Percentiles rank a stretch among this genome's conserved stretches.
These are phyloP conservation scores for Lamellibrachia columna DNA, from an alignment of 2,888 invertebrate genomes.

Conservation along the genomic window DNA sequence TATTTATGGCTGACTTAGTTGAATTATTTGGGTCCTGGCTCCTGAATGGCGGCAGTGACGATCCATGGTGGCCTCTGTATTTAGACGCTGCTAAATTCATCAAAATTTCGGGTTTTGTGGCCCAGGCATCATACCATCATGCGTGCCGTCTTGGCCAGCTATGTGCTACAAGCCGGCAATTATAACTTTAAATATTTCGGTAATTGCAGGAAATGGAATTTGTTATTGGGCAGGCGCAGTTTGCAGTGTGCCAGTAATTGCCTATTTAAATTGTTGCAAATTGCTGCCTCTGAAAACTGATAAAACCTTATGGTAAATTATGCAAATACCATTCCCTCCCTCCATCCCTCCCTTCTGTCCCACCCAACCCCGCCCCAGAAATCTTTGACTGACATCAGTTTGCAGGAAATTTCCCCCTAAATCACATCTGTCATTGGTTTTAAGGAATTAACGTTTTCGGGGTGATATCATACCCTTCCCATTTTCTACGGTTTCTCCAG, in stretches of 20 bases:
- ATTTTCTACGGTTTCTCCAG: background rate
- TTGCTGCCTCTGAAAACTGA: background rate
- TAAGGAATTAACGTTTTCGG: background rate
- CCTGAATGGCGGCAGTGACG: background rate
- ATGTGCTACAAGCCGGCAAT: background rate
- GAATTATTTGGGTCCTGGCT: background rate
- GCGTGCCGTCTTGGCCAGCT: background rate
- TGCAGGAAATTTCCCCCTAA: background rate
- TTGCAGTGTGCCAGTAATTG: background rate
- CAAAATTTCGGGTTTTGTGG: background rate
- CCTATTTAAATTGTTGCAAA: constrained; percentile 6
- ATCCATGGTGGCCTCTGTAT: background rate
- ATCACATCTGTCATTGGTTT: background rate
- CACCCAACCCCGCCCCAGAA: background rate
- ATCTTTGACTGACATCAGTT: background rate
- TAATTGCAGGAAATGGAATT: constrained; percentile 16
- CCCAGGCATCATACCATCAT: background rate
- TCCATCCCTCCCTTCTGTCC: background rate
- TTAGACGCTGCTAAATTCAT: background rate
- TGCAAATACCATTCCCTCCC: background rate
- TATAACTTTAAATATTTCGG: constrained; percentile 16
- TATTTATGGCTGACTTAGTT: background rate
- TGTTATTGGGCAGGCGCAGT: background rate
- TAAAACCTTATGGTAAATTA: background rate
- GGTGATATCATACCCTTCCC: background rate